Evolutionary conservation across 2,113 vertebrate species (phyloP).

Genomic region (Cervus canadensis): DNA sequence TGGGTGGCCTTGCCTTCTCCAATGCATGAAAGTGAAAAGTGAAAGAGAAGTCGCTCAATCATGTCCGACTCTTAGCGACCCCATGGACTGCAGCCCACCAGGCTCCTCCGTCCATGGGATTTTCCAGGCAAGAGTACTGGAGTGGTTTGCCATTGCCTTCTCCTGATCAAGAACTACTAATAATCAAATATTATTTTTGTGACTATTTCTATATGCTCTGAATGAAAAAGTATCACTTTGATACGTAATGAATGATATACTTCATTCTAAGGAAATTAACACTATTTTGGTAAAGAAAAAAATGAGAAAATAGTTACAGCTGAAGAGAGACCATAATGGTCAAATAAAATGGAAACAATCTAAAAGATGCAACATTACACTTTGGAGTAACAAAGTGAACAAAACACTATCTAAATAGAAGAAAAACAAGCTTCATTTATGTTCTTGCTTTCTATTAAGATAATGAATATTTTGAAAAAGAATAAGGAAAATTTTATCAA

Average conservation of each 20-base stretch:
- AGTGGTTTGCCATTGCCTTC: no score
- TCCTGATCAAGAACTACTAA: neutral
- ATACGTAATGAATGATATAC: neutral
- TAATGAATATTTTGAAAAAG: neutral
- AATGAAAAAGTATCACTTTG: neutral
- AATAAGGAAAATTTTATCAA: neutral
- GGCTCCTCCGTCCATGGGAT: no score
- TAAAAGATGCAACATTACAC: neutral
- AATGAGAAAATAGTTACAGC: neutral
- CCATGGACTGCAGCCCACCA: no score
- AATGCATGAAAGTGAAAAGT: no score
- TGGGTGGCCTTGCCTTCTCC: no score
- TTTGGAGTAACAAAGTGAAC: neutral
- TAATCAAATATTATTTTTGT: neutral
- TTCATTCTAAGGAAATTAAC: neutral
- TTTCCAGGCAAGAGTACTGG: no score
- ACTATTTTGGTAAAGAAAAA: neutral
- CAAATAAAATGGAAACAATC: neutral
- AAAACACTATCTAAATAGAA: neutral
- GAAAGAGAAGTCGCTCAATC: no score
- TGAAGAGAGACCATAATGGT: neutral
- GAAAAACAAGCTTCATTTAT: neutral
- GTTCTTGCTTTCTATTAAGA: neutral
- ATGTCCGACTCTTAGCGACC: no score
- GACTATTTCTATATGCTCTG: neutral